These are phyloP conservation scores for human DNA, from an alignment of 2,113 vertebrate species.

Conservation along the genomic window GRCh38 chr18:35049501-35050000, in stretches of 20 bases:
- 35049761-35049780: slow-evolving; percentile 53
- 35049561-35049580: neutral
- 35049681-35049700: neutral
- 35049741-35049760: slow-evolving; percentile 38
- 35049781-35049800: slow-evolving; percentile 12
- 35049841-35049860: neutral
- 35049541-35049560: neutral
- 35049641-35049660: neutral
- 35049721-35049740: slow-evolving; percentile 51
- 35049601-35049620: neutral
- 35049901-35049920: neutral
- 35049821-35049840: neutral
- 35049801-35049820: neutral
- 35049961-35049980: neutral
- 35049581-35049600: neutral
- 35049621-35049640: neutral
- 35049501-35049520: neutral
- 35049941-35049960: neutral
- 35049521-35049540: neutral
- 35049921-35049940: neutral
- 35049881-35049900: neutral
- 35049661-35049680: neutral
- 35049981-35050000: neutral
- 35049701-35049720: neutral
- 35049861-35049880: neutral